phyloP scores from a whole-genome alignment of 2,888 invertebrate genomes.

The Phymatocera aterrima region DNA sequence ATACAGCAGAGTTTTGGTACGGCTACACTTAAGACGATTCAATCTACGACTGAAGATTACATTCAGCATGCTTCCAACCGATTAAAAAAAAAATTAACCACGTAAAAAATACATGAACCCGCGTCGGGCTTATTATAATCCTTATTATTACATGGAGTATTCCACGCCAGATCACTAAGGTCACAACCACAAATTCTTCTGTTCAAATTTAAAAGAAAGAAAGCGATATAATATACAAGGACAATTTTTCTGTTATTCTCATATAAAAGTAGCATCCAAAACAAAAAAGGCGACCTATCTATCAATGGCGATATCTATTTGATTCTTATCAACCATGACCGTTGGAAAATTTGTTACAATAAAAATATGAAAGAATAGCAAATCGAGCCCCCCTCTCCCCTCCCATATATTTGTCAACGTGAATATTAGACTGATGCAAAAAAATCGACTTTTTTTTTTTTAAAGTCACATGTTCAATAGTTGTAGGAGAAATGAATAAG shows the following conservation, averaged over 20 bases:
- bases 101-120: neutral
- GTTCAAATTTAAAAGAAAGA: neutral
- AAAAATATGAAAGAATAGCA: neutral
- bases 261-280: neutral
- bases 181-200: neutral
- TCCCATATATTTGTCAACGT: neutral
- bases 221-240: neutral
- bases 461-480: no score
- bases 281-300: neutral
- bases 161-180: conserved; percentile 1
- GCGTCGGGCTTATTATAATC: neutral
- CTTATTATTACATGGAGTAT: neutral
- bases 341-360: neutral
- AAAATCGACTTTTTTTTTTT: neutral
- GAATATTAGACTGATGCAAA: neutral
- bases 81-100: neutral
- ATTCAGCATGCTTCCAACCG: neutral
- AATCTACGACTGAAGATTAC: neutral
- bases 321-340: neutral
- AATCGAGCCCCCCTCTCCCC: no score
- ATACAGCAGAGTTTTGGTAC: neutral
- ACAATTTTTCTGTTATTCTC: neutral
- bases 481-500: no score
- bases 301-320: neutral
- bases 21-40: neutral